Evolutionary conservation across 2,888 invertebrate species (phyloP).

Genomic region (Melieria crassipennis): DNA sequence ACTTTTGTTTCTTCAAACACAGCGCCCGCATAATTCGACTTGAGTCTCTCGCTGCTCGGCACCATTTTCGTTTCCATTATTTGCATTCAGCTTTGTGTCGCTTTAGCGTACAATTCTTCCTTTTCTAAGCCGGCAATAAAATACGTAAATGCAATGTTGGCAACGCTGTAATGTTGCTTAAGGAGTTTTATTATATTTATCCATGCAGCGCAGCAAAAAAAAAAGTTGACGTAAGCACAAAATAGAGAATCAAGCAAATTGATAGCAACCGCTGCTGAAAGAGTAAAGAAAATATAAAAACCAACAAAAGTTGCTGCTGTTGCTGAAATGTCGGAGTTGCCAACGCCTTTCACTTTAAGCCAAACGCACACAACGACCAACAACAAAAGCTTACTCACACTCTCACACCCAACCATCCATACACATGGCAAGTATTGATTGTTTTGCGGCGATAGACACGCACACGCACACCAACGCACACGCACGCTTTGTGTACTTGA

Average conservation of each 20-base stretch:
- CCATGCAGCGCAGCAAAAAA: neutral
- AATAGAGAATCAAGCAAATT: neutral
- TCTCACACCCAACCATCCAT: no score
- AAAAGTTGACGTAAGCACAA: constrained; percentile 18
- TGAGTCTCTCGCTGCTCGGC: no score
- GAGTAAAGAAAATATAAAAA: neutral
- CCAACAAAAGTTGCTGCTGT: neutral
- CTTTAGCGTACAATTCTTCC: neutral
- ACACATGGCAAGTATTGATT: constrained; percentile 17
- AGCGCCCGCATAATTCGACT: no score
- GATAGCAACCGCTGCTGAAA: no score
- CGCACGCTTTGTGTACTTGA: neutral
- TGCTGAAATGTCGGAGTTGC: neutral
- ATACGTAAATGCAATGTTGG: constrained; percentile 19
- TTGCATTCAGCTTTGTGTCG: no score
- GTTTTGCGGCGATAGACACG: constrained; percentile 2
- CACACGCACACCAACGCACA: neutral
- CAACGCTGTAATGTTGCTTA: constrained; percentile 17
- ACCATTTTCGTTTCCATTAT: no score
- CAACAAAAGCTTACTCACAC: neutral
- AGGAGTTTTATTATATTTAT: constrained; percentile 14
- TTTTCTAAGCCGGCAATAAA: constrained; percentile 18
- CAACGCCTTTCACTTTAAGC: neutral
- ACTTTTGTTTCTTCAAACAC: no score
- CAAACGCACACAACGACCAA: neutral